Conservation (phyloP, 2,888 invertebrate genomes). For the Acrobasis consociella region DNA sequence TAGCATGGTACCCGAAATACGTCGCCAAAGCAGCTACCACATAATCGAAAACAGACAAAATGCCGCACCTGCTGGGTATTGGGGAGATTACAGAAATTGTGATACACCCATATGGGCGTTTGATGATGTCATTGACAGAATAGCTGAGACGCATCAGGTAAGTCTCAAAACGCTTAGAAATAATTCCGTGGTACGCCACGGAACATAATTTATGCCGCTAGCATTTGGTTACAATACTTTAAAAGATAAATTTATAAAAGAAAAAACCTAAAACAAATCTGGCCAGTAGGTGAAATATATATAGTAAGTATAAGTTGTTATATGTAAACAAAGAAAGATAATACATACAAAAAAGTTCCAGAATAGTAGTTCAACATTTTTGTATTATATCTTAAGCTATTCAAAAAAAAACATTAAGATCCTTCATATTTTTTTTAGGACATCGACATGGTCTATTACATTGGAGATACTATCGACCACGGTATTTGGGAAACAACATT, state of each 20-base stretch:
- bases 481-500: constrained; percentile 93
- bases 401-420: no score
- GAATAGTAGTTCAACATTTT: no score
- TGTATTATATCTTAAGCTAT: no score
- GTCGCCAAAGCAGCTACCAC: constrained; percentile 33
- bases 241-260: no score
- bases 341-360: no score
- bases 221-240: no score
- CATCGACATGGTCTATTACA: constrained; percentile 88
- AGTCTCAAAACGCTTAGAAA: constrained; percentile 9
- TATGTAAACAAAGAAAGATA: no score
- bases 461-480: constrained; percentile 94
- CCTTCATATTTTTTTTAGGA: constrained; percentile 55
- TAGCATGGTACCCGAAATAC: constrained; percentile 44
- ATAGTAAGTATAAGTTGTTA: no score
- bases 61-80: constrained; percentile 85
- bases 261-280: no score
- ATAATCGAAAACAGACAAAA: constrained; percentile 29
- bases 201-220: no score
- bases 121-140: constrained; percentile 85
- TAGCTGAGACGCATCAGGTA: constrained; percentile 80
- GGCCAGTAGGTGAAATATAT: no score
- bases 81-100: constrained; percentile 91
- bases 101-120: constrained; percentile 88
- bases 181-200: no score